These are phyloP conservation scores for Tiaroga cobitis DNA, from an alignment of 2,797 vertebrate genomes.

Conservation along the genomic window DNA sequence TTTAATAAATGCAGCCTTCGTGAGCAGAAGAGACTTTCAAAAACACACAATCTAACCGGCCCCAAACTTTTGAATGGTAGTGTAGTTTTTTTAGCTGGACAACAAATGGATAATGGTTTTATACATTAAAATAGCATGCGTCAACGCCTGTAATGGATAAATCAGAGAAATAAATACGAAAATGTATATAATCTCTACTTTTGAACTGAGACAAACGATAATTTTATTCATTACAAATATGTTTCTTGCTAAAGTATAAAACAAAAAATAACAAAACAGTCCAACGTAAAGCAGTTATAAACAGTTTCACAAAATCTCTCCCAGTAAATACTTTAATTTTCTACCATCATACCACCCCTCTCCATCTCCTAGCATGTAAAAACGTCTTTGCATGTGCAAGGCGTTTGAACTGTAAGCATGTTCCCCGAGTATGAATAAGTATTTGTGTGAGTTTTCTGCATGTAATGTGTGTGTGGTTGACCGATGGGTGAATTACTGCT, in stretches of 20 bases:
- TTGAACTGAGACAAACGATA: not conserved
- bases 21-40: no score
- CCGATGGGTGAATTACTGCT: constrained; percentile 52
- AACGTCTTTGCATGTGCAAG: not conserved
- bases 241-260: not conserved
- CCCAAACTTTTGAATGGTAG: not conserved
- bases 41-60: not conserved
- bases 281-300: not conserved
- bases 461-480: constrained; percentile 35
- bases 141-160: not conserved
- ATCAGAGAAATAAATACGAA: not conserved
- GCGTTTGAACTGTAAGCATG: constrained; percentile 51
- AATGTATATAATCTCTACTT: not conserved
- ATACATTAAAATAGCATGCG: not conserved
- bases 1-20: no score
- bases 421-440: constrained; percentile 48
- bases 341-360: not conserved
- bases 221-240: not conserved
- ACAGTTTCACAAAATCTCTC: not conserved
- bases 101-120: not conserved
- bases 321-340: not conserved
- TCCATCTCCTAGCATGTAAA: not conserved
- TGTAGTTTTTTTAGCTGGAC: not conserved
- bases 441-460: constrained; percentile 42
- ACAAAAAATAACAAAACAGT: not conserved